Base-by-base conservation (phyloP, 2,888 invertebrate genomes). In the Sarcophaga caerulescens region DNA sequence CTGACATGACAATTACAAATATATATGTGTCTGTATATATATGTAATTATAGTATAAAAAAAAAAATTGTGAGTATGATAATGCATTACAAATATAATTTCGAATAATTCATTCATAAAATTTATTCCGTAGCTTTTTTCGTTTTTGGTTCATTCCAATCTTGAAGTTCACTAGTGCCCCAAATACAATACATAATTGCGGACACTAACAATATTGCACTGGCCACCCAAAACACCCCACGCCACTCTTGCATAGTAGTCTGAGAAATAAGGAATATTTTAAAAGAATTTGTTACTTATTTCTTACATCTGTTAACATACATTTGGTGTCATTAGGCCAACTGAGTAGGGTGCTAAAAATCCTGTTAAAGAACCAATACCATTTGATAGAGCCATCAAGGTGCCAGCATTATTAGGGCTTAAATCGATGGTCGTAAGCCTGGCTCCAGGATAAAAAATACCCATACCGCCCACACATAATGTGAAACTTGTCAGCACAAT, bases 221-320 rank as follows among this genome's bases (percentile, higher is more conserved):
- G 63, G 97, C 95, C 57, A 97, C 95, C 96, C 97, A 97, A 92
- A 97, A 97, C 0, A 97, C 97, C 0, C 94, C 90, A 25, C 96
- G 94, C 97, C 97, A 97, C 93, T 97, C 95, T 23, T 92, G 91
- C 10, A 96, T 89, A 0, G 94, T 94, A 69, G 95, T 94, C 95
- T 95, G 45, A 0, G 78, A 62, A 75, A 10, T 70, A 11, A 62
- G 21, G 25, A 44, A n/a, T 6, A 62, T 62, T n/a, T 35, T 5
- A 59, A 44, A 25, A 21, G 11, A 11, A 3, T 47, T 17, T 14
- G 19, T 35, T 35, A 35, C 8, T 8, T 35, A 70, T 47, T 47
- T 52, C 19, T 66, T 35, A n/a, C 4, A 2, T 14, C 21, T 23
- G 10, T 57, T 60, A 75, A 94, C 94, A 94, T 93, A 95, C 95